Evolutionary conservation across 2,888 invertebrate genomes (phyloP), one percentile per base, ranked within the genome.

Genomic region (Atrina japonica): DNA sequence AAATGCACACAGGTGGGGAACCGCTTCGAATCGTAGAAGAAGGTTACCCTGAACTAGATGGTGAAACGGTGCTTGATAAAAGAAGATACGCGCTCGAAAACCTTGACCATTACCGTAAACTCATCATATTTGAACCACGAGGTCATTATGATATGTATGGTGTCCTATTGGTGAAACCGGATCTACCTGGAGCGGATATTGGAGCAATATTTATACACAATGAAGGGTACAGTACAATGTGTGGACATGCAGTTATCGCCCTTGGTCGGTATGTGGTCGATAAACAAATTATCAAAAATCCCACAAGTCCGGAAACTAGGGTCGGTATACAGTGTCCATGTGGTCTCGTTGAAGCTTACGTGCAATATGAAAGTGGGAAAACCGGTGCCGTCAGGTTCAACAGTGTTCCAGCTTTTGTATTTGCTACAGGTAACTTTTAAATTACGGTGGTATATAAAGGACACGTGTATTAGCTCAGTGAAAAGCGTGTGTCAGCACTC

Each of bases 1-100:
- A 91, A 66, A 91, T 91, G 90, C 91, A 91, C 77, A 90, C 89
- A 0, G 88, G 84, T 2, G 91, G 91, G 3, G 90, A 90, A 66
- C 89, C 90, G 0, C 66, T 91, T n/a, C 76, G 91, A 29, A 89
- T 91, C 21, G 68, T 91, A 14, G 88, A 84, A 55, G 78, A 81
- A 3, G 89, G 89, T 2, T 86, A 81, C 60, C 90, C 90, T 0
- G 70, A 79, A 23, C 58, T 75, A 6, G 29, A 69, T 1, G 90
- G 89, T 1, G 53, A 59, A 3, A 88, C 88, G 2, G 70, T 91
- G 11, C 75, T 89, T 50, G 88, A 90, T 11, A 90, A 90, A 66
- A 71, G 84, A 3, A 63, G 74, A 0, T 86, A 82, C 71, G 73
- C 83, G 0, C 73, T 70, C 30, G 75, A 74, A 30, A 63, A 86